Evolutionary conservation across 1,140 invertebrate genomes (phyloP).

Genomic region (Hypothenemus hampei): DNA sequence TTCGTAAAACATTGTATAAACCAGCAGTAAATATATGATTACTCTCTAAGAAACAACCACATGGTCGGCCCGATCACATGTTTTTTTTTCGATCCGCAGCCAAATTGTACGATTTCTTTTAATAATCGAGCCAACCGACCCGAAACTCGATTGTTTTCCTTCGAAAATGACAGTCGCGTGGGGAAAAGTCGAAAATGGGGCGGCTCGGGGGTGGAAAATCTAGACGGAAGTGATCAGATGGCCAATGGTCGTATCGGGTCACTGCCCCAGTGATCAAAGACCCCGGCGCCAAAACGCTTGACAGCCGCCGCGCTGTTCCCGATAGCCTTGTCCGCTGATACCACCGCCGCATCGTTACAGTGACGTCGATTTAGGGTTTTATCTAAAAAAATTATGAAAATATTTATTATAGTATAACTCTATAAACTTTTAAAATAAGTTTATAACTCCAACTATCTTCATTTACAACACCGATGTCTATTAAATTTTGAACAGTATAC

Average conservation of each 20-base stretch:
- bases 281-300: conserved; percentile 43
- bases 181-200: neutral
- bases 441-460: too few species aligned
- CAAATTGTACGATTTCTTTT: conserved; percentile 22
- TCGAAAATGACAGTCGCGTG: neutral
- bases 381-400: too few species aligned
- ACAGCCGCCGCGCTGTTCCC: conserved; percentile 30
- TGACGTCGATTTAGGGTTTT: neutral
- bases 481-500: too few species aligned
- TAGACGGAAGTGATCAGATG: conserved; percentile 28
- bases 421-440: too few species aligned
- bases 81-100: conserved; percentile 5
- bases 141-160: neutral
- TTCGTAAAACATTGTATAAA: neutral
- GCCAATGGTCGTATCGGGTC: conserved; percentile 34
- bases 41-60: conserved; percentile 18
- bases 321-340: conserved; percentile 4
- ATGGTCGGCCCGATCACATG: conserved; percentile 15
- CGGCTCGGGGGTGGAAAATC: conserved; percentile 1
- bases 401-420: too few species aligned
- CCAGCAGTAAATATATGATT: conserved; percentile 14
- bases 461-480: too few species aligned
- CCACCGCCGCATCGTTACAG: neutral
- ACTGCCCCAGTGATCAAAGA: conserved; percentile 41
- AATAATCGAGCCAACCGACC: neutral